Evolutionary conservation across 2,888 invertebrate genomes (phyloP), one percentile per base, ranked within the genome.

Genomic region (Drosophila cyrtoloma): DNA sequence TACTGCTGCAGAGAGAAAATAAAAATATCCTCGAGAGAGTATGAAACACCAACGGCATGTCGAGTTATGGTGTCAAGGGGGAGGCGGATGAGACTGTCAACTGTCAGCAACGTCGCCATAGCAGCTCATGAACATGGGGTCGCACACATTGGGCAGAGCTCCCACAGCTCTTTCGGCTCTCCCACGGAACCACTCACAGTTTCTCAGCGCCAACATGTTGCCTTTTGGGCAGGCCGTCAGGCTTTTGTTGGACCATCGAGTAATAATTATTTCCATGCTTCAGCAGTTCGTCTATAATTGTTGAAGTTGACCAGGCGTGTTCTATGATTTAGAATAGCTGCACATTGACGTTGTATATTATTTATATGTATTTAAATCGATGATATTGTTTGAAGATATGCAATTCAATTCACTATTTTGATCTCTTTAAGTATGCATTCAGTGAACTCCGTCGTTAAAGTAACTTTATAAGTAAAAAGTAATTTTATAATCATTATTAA

Each of bases 21-120:
- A 32, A 32, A 50, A 22, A 16, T 28, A 37, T 26, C 19, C n/a
- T 33, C 39, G 35, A 5, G n/a, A 69, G 70, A 5, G 53, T 53
- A 53, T 37, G 14, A 35, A 52, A 33, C 28, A 57, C 39, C 61
- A 55, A 35, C 12, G 56, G 39, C 19, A 47, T 26, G 58, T 57
- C 39, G 44, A 65, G 52, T 39, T 50, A 33, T 52, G 59, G n/a
- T 52, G 32, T 52, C 51, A 71, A 51, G 59, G 59, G 56, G 47
- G 22, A 26, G 60, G 47, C 61, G 30, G 55, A 32, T 58, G 64
- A 47, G 47, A 28, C 62, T 68, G 87, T 74, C 68, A 81, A 78
- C 89, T 86, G 89, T 89, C 84, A 89, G 55, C 84, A 75, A 76
- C 4, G 76, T 84, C 81, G 89, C 89, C 78, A 76, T 68, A 74